A percentile compares a stretch with the other conserved stretches of the same genome.
These are phyloP conservation scores for Cecropterus lyciades DNA, from an alignment of 1,140 invertebrate genomes.

Conservation along the genomic window DNA sequence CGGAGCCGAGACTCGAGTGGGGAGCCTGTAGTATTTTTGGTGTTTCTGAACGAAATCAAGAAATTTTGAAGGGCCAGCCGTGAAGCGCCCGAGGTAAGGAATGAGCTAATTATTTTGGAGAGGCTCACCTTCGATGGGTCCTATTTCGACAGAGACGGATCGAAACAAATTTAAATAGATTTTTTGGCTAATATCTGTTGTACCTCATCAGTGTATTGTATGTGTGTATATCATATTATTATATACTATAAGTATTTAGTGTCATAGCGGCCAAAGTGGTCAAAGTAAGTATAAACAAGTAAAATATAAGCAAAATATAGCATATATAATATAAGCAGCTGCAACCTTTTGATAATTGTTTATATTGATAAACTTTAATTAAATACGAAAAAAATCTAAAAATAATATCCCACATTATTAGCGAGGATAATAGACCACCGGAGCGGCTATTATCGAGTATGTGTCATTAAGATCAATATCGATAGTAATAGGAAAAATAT, in stretches of 20 bases:
- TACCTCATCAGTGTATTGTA: no score
- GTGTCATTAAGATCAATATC: constrained; percentile 57
- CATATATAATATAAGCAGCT: no score
- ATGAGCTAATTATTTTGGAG: constrained; percentile 71
- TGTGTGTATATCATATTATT: no score
- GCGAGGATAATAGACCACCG: constrained; percentile 57
- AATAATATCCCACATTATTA: constrained; percentile 27
- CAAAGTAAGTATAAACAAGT: no score
- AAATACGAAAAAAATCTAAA: constrained; percentile 22
- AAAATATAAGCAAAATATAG: no score
- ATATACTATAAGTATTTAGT: no score
- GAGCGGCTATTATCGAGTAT: constrained; percentile 46
- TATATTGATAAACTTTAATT: constrained; percentile 18
- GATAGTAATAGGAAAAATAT: constrained; percentile 76
- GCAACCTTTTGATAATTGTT: not conserved
- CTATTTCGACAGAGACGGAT: constrained; percentile 28
- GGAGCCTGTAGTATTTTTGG: constrained; percentile 66
- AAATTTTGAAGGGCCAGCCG: constrained; percentile 55
- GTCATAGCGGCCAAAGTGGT: no score
- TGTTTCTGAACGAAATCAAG: constrained; percentile 70
- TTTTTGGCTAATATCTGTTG: not conserved
- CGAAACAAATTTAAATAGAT: constrained; percentile 16
- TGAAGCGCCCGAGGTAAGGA: constrained; percentile 53
- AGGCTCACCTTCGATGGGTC: constrained; percentile 37
- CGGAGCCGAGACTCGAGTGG: constrained; percentile 71